Percentiles rank a stretch among this genome's conserved stretches.
Evolutionary conservation across 2,888 invertebrate genomes (phyloP).

Genomic region (Allygus modestus): DNA sequence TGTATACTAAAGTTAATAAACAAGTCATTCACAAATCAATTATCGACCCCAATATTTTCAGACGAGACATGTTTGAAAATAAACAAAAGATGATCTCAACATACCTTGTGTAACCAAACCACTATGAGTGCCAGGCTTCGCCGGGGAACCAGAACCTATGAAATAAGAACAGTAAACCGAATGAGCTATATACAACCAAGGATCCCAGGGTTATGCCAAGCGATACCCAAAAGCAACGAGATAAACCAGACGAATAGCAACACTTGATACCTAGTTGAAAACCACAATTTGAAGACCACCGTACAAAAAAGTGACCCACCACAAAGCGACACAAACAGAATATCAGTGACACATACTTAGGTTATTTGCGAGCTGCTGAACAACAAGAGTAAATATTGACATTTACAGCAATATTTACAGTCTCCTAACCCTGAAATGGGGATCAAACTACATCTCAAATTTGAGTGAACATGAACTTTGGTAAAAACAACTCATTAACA

Average conservation of each 20-base stretch:
- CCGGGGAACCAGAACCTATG: slow-evolving; percentile 1
- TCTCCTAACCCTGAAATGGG: too few relatives aligned
- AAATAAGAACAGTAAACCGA: slow-evolving; percentile 22
- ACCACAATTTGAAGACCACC: slow-evolving; percentile 3
- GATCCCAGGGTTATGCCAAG: neutral
- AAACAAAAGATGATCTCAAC: neutral
- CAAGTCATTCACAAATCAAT: too few relatives aligned
- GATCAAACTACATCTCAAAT: too few relatives aligned
- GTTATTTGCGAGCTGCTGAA: too few relatives aligned
- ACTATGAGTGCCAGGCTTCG: neutral
- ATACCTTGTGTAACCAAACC: slow-evolving; percentile 27
- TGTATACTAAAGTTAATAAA: too few relatives aligned
- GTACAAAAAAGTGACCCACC: neutral
- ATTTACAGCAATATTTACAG: too few relatives aligned
- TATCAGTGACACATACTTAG: neutral
- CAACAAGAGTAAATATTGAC: too few relatives aligned
- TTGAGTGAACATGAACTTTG: too few relatives aligned
- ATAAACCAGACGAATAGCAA: neutral
- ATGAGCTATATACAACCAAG: neutral
- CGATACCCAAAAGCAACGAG: neutral
- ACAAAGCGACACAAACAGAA: slow-evolving; percentile 12
- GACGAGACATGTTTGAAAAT: neutral
- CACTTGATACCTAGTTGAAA: slow-evolving; percentile 9
- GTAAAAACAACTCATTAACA: too few relatives aligned
- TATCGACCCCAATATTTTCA: neutral